Base-by-base conservation (phyloP, 2,888 invertebrate genomes). In the Frankliniella intonsa region DNA sequence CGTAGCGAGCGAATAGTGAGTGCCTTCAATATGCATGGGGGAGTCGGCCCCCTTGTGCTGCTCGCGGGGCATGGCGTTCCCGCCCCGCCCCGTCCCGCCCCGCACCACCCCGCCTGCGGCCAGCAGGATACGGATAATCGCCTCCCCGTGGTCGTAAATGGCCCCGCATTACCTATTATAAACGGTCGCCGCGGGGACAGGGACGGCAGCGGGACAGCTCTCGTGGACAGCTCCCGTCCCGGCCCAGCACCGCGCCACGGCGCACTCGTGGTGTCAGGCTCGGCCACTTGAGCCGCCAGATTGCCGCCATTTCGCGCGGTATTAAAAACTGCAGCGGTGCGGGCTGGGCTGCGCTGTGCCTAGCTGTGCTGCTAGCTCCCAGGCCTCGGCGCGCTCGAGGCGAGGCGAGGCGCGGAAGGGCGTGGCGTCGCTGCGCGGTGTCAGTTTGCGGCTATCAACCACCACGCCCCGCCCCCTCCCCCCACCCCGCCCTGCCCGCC, bases 151-250 rank as follows among this genome's bases (percentile, higher is more conserved):
- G 69, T 76, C 25, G 12, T 76, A 25, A 76, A 76, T 76, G 69
- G 69, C 22, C 25, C 38, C 69, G 25, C 69, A 76, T 76, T 76
- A 76, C 25, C 25, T 25, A 76, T 76, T 25, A 76, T 76, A 76
- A 76, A 69, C 69, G 69, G 69, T 22, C n/a, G 11, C 55, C 55
- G 5, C 14, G 9, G 12, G 55, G 55, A 55, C 55, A 17, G 14
- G 12, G 12, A 14, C 62, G 62, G 17, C 14, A 7, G 38, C 38
- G 3, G 38, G 38, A 38, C 38, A 38, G 38, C 38, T 38, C 38
- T 38, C 38, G 38, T 2, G 38, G 38, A 38, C 38, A 38, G 38
- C 38, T 38, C 38, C 38, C 38, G 38, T 38, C 5, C 3, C 38
- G 38, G 38, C 38, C 38, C 38, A 5, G 38, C 38, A 2, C 38